Percentiles rank a stretch among this genome's conserved stretches.
Evolutionary conservation across 1,140 invertebrate species (phyloP).

Genomic region (Scaptomyza graminum): DNA sequence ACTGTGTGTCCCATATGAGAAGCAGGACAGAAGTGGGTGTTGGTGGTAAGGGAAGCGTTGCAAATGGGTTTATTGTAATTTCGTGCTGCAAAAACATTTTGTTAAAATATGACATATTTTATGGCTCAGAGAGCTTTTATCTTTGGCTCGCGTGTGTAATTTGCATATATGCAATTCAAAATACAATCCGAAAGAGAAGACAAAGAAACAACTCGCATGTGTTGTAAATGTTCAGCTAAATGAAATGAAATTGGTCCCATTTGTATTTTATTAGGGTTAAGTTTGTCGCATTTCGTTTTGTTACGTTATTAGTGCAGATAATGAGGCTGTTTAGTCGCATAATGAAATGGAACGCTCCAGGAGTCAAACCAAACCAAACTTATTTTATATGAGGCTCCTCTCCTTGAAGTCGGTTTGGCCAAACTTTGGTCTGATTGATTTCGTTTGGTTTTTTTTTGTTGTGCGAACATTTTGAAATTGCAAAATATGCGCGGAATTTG

Average conservation of each 20-base stretch:
- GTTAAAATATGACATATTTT: slow-evolving; percentile 84
- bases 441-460: slow-evolving; percentile 13
- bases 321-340: slow-evolving; percentile 8
- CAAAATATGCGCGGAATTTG: slow-evolving; percentile 75
- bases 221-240: slow-evolving; percentile 43
- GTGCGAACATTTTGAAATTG: slow-evolving; percentile 49
- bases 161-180: slow-evolving; percentile 59
- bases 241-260: slow-evolving; percentile 80
- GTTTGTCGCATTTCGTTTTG: slow-evolving; percentile 5
- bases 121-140: slow-evolving; percentile 78
- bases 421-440: slow-evolving; percentile 42
- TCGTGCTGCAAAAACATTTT: slow-evolving; percentile 67
- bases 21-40: slow-evolving; percentile 10
- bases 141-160: slow-evolving; percentile 56
- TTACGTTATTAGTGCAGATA: background rate
- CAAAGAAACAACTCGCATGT: slow-evolving; percentile 37
- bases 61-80: slow-evolving; percentile 83
- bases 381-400: background rate
- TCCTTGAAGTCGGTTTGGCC: background rate
- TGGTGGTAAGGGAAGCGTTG: slow-evolving; percentile 31
- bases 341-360: background rate
- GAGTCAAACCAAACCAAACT: background rate
- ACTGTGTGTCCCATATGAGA: slow-evolving; percentile 68
- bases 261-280: slow-evolving; percentile 81
- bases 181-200: slow-evolving; percentile 25